Evolutionary conservation across 2,888 invertebrate genomes (phyloP).

Genomic region (Troglohyphantes excavatus): DNA sequence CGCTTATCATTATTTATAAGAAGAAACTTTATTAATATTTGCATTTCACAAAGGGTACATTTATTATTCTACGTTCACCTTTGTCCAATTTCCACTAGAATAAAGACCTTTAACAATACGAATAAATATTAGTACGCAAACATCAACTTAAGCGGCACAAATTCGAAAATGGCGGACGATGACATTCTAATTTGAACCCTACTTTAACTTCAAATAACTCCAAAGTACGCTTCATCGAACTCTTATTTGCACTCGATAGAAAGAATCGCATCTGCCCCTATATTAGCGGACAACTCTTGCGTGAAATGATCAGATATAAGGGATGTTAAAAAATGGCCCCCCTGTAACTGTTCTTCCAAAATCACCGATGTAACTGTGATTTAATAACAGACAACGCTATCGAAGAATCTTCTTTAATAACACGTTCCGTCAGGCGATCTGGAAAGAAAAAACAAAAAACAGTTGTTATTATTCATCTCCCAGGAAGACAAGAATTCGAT

Average conservation of each 20-base stretch:
- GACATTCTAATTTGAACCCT: conserved; percentile 19
- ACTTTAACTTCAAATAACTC: conserved; percentile 1
- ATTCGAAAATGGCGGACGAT: background rate
- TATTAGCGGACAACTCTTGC: conserved; percentile 23
- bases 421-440: background rate
- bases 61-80: too few relatives aligned
- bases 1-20: too few relatives aligned
- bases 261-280: background rate
- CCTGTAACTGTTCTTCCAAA: background rate
- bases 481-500: conserved; percentile 4
- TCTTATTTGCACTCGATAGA: conserved; percentile 12
- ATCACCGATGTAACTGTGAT: background rate
- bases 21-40: too few relatives aligned
- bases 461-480: conserved; percentile 41
- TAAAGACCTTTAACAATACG: background rate
- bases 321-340: background rate
- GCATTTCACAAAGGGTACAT: too few relatives aligned
- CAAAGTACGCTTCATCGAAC: conserved; percentile 8
- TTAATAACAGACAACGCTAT: conserved; percentile 11
- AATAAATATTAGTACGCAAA: background rate
- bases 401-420: conserved; percentile 1
- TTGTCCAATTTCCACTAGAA: too few relatives aligned
- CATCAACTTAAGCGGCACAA: background rate
- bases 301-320: conserved; percentile 1
- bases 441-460: background rate